Conservation (phyloP, 2,113 vertebrate species). For the Anseranas semipalmata region DNA sequence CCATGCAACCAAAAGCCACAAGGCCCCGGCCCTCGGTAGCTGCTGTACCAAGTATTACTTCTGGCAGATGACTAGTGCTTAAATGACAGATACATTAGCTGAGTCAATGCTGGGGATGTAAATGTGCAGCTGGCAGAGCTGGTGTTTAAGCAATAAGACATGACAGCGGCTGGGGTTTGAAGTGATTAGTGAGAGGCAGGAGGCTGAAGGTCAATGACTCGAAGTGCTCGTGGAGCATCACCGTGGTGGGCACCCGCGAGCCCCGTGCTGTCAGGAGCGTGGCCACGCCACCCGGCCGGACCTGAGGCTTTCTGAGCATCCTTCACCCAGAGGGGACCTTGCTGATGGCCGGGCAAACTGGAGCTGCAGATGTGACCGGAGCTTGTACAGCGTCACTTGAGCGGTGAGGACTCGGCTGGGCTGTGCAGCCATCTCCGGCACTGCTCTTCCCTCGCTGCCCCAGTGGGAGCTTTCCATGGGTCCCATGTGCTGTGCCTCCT, state of each 20-base stretch:
- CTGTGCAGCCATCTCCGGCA: neutral
- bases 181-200: constrained; percentile 6
- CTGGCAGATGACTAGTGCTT: constrained; percentile 9
- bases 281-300: neutral
- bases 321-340: neutral
- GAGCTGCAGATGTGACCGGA: neutral
- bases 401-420: neutral
- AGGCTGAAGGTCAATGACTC: constrained; percentile 14
- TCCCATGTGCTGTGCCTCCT: accelerated
- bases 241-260: no score
- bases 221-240: neutral
- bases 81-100: constrained; percentile 57
- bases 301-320: neutral
- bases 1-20: neutral
- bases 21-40: neutral
- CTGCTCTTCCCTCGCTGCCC: neutral
- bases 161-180: neutral
- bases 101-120: constrained; percentile 61
- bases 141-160: constrained; percentile 41
- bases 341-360: neutral
- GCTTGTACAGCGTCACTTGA: neutral
- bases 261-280: neutral
- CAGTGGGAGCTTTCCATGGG: accelerated
- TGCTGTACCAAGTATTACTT: neutral
- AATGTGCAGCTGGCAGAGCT: constrained; percentile 48